These are phyloP conservation scores for Phymatocera aterrima DNA, from an alignment of 2,888 invertebrate genomes.

Conservation along the genomic window DNA sequence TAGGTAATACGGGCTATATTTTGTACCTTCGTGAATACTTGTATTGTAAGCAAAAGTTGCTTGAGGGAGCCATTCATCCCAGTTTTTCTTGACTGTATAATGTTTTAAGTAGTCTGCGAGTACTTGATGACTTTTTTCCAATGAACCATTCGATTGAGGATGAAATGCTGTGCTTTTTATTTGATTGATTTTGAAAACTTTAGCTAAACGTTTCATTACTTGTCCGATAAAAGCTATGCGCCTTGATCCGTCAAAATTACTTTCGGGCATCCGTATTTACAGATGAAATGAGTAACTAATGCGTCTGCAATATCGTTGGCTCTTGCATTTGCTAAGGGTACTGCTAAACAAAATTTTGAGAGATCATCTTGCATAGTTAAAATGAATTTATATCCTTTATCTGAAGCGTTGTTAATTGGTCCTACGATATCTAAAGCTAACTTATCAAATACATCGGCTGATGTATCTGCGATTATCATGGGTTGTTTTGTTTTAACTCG, in stretches of 20 bases:
- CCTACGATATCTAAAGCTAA: too few species aligned
- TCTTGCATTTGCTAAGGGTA: conserved; percentile 8
- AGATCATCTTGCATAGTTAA: conserved; percentile 29
- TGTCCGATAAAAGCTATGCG: conserved; percentile 19
- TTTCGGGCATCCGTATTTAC: conserved; percentile 36
- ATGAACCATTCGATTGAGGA: conserved; percentile 42
- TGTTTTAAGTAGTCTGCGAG: conserved; percentile 44
- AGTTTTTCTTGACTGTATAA: conserved; percentile 36
- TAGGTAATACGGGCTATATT: conserved; percentile 29
- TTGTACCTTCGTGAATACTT: conserved; percentile 30
- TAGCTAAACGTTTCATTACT: conserved; percentile 31
- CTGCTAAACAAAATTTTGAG: conserved; percentile 18
- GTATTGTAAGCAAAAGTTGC: conserved; percentile 36
- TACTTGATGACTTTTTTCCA: conserved; percentile 36
- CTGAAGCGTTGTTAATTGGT: too few species aligned
- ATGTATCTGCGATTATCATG: background rate
- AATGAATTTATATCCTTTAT: background rate
- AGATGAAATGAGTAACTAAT: conserved; percentile 31
- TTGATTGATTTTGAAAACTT: conserved; percentile 37
- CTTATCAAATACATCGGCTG: background rate
- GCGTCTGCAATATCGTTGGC: conserved; percentile 31
- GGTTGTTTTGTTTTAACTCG: too few species aligned
- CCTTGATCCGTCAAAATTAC: conserved; percentile 37
- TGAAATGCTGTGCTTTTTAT: conserved; percentile 37
- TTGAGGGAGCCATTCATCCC: conserved; percentile 42